These are phyloP conservation scores for Helarctos malayanus DNA, from an alignment of 2,797 vertebrate species.

Conservation along the genomic window DNA sequence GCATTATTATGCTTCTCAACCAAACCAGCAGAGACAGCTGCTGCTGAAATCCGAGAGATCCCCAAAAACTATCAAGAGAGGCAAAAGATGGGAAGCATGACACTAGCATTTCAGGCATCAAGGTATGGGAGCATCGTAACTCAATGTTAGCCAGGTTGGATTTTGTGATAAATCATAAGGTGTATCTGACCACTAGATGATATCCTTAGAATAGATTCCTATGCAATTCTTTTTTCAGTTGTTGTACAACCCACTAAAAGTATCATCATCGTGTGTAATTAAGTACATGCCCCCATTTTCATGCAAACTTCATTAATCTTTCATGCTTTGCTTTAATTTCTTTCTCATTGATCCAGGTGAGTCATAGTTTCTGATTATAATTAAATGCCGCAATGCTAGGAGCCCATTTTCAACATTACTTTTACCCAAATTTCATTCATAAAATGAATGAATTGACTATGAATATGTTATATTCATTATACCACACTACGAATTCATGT, in stretches of 20 bases:
- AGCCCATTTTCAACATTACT: conserved; percentile 14
- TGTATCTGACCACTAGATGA: not conserved
- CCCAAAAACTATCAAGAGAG: not conserved
- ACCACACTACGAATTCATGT: not conserved
- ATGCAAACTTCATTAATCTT: conserved; percentile 10
- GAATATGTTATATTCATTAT: not conserved
- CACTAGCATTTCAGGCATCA: not conserved
- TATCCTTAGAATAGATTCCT: conserved; percentile 16
- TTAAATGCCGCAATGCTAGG: not conserved
- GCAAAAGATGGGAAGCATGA: not conserved
- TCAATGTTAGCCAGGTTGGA: not conserved
- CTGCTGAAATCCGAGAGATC: not conserved
- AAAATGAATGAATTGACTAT: not conserved
- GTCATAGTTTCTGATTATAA: not conserved
- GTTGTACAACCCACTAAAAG: not conserved
- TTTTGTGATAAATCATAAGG: not conserved
- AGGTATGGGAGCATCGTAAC: not conserved
- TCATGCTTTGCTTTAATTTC: not conserved
- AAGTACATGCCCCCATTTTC: not conserved
- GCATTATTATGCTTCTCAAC: not conserved
- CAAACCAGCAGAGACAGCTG: conserved; percentile 7
- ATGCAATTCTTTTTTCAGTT: not conserved
- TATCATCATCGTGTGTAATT: not conserved
- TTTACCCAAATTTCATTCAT: conserved; percentile 44
- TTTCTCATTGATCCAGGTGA: conserved; percentile 10